These are phyloP conservation scores for Ophioderma brevispina DNA, from an alignment of 35 echinoderm and acorn worm species.

Conservation along the genomic window DNA sequence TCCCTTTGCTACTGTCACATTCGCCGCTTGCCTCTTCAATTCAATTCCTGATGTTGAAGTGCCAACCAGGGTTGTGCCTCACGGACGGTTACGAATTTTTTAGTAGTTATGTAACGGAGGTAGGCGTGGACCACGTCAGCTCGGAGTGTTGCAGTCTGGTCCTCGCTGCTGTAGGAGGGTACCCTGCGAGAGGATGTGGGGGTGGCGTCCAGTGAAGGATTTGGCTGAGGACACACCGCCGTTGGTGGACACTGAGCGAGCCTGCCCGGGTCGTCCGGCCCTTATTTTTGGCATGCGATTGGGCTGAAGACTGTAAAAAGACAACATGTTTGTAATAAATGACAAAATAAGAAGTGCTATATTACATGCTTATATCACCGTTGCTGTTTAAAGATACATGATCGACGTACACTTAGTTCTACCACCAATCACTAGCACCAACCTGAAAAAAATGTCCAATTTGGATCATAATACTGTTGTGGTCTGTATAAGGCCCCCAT, in stretches of 20 bases:
- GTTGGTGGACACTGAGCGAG: conserved; percentile 71
- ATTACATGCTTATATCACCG: not conserved
- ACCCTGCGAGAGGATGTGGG: conserved; percentile 51
- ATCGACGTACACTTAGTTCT: not conserved
- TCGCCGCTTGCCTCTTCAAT: not conserved
- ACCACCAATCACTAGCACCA: not conserved
- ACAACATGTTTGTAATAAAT: not conserved
- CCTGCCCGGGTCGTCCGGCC: conserved; percentile 37
- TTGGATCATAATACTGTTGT: not conserved
- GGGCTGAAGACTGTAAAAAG: conserved; percentile 58
- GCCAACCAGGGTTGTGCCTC: conserved; percentile 13
- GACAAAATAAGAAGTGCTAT: not conserved
- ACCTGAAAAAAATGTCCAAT: not conserved
- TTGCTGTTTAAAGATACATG: not conserved
- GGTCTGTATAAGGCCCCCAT: not conserved
- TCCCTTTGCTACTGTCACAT: not conserved
- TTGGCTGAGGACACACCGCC: conserved; percentile 33
- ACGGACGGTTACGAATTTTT: conserved; percentile 19
- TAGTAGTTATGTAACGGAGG: conserved; percentile 31
- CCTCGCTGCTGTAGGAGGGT: conserved; percentile 50
- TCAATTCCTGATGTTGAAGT: conserved; percentile 17
- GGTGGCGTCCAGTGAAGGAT: conserved; percentile 18
- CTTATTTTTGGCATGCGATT: conserved; percentile 82
- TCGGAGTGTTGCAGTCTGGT: conserved; percentile 65
- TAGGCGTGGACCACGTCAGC: conserved; percentile 67